Percentiles rank a stretch among this genome's conserved stretches.
These are phyloP conservation scores for Linnaemya tessellans DNA, from an alignment of 2,888 invertebrate genomes.

Conservation along the genomic window DNA sequence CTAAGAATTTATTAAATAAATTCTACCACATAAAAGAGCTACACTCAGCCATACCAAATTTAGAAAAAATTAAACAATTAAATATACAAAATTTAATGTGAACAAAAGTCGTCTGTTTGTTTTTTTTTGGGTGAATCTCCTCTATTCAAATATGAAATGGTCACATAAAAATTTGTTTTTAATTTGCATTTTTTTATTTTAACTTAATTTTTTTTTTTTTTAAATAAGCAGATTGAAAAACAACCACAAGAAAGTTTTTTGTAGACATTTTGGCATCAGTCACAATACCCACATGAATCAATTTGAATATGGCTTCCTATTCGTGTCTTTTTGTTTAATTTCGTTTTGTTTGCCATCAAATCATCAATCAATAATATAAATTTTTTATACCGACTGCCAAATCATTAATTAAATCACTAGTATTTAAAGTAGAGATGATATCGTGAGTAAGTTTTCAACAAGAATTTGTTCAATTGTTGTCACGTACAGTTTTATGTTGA, in stretches of 20 bases:
- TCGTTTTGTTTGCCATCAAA: slow-evolving; percentile 21
- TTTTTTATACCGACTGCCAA: slow-evolving; percentile 32
- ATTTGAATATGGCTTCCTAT: slow-evolving; percentile 44
- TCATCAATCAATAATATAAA: slow-evolving; percentile 56
- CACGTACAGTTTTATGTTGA: no score
- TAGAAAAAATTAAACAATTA: slow-evolving; percentile 3
- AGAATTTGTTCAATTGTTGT: no score
- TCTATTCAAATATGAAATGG: slow-evolving; percentile 37
- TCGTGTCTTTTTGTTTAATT: slow-evolving; percentile 11
- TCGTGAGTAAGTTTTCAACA: neutral
- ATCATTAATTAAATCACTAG: slow-evolving; percentile 51
- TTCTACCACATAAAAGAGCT: neutral
- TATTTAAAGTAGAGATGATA: slow-evolving; percentile 11
- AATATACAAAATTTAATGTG: slow-evolving; percentile 29
- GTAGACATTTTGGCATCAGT: slow-evolving; percentile 70
- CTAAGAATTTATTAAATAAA: neutral
- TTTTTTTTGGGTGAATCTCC: neutral
- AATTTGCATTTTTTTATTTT: slow-evolving; percentile 2
- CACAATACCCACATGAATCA: slow-evolving; percentile 46
- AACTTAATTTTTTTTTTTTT: neutral
- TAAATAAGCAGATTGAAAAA: slow-evolving; percentile 18
- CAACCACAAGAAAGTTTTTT: slow-evolving; percentile 38
- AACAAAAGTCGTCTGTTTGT: neutral
- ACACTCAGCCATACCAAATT: neutral
- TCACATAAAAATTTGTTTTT: slow-evolving; percentile 12